Evolutionary conservation across 2,797 vertebrate species (phyloP).

Genomic region (Sciurus carolinensis): DNA sequence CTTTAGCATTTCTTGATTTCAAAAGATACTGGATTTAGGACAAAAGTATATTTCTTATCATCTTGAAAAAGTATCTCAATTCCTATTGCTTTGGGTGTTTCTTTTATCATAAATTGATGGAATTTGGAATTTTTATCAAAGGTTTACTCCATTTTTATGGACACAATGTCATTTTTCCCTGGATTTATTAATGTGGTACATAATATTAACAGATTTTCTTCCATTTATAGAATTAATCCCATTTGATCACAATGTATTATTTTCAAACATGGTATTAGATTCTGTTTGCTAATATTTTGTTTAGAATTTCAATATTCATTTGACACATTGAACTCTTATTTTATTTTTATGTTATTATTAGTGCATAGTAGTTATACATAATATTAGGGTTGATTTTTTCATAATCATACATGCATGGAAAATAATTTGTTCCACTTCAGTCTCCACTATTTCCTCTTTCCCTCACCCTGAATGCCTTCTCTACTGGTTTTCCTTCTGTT

Average conservation of each 20-base stretch:
- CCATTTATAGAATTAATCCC: not conserved
- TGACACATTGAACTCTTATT: not conserved
- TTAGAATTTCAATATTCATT: not conserved
- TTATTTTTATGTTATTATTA: not conserved
- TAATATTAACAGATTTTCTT: not conserved
- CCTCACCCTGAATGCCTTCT: too few species aligned
- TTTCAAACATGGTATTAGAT: not conserved
- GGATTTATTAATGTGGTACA: not conserved
- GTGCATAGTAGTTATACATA: too few species aligned
- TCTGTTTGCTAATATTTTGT: not conserved
- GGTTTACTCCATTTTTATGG: slow-evolving; percentile 2
- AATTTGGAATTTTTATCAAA: not conserved
- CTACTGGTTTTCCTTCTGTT: too few species aligned
- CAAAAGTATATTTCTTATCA: not conserved
- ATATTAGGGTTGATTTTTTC: too few species aligned
- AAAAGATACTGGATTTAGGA: not conserved
- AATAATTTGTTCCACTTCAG: too few species aligned
- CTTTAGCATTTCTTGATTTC: not conserved
- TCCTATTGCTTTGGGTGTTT: not conserved
- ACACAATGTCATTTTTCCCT: not conserved
- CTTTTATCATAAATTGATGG: not conserved
- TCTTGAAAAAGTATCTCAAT: not conserved
- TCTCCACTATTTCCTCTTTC: too few species aligned
- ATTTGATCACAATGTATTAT: not conserved
- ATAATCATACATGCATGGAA: too few species aligned